Evolutionary conservation across 2,113 vertebrate genomes (phyloP).

Genomic region (Aplodontia rufa): DNA sequence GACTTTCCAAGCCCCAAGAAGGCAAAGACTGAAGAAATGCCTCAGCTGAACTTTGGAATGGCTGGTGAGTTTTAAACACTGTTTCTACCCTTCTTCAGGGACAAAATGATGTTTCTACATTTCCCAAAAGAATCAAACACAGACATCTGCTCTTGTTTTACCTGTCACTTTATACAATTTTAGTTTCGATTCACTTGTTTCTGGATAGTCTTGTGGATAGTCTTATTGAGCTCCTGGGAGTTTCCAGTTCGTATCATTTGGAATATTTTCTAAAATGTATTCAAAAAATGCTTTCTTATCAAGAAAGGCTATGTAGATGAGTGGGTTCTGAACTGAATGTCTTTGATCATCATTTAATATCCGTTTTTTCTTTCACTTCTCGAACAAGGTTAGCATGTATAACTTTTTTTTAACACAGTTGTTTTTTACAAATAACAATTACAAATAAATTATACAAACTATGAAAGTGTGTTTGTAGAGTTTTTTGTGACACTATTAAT

Average conservation of each 20-base stretch:
- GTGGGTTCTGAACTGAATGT: background rate
- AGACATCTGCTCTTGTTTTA: background rate
- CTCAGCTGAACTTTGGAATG: conserved; percentile 97
- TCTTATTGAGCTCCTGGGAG: background rate
- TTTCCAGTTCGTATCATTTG: background rate
- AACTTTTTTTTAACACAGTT: background rate
- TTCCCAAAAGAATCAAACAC: background rate
- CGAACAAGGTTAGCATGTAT: background rate
- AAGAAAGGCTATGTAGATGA: background rate
- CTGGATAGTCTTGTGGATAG: background rate
- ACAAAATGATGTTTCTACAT: background rate
- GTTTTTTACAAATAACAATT: background rate
- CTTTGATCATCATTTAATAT: background rate
- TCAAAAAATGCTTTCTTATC: background rate
- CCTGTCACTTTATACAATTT: background rate
- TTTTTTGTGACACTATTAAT: background rate
- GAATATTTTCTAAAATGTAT: background rate
- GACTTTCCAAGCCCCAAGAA: conserved; percentile 92
- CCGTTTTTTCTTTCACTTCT: conserved; percentile 4
- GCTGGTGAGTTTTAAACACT: conserved; percentile 89
- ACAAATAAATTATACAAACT: background rate
- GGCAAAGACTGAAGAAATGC: conserved; percentile 92
- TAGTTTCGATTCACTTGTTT: background rate
- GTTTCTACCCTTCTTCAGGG: background rate
- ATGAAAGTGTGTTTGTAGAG: background rate